Base-by-base conservation (phyloP, 1,140 invertebrate species). In the Trichoplusia ni region DNA sequence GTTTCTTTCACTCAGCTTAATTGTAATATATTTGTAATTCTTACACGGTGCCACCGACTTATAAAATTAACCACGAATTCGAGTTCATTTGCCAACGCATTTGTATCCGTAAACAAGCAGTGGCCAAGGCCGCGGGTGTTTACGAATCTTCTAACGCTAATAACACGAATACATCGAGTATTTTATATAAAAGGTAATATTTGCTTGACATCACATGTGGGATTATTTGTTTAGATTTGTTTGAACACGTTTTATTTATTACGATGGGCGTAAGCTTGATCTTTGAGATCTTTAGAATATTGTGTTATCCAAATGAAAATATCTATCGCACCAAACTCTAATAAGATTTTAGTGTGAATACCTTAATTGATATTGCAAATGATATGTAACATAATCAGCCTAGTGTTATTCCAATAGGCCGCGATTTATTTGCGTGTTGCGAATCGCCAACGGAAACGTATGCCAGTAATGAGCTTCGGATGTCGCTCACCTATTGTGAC, bases 401-500 rank as follows among this genome's bases (percentile, higher is more conserved):
- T 56, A 19, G 29, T 53, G 59, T 60, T 69, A 64, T 56, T 66
- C 53, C 60, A 71, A 76, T 79, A 82, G 77, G 75, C 56, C 67
- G 67, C 64, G 62, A 69, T 71, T 77, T 78, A 74, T 64, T 66
- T 63, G 77, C 77, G 69, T 84, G 77, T 79, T 73, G 71, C 86
- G 82, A 87, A 90, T 85, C 79, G 77, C 75, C 77, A 85, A 73
- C 87, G 87, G 85, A 90, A 88, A 87, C 69, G 81, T 77, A 77
- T 73, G 72, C 71, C 84, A 81, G 83, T 90, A 90, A 90, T 84
- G 87, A 88, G 87, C 83, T 87, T 90, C 87, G 87, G 87, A 90
- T 89, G 83, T 89, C 87, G 84, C 83, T 89, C 83, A 85, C 77
- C 87, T 90, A 90, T 90, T 90, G 87, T 90, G 86, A 80, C 75